Evolutionary conservation across 2,888 invertebrate genomes (phyloP).

Genomic region (Pollenia angustigena): DNA sequence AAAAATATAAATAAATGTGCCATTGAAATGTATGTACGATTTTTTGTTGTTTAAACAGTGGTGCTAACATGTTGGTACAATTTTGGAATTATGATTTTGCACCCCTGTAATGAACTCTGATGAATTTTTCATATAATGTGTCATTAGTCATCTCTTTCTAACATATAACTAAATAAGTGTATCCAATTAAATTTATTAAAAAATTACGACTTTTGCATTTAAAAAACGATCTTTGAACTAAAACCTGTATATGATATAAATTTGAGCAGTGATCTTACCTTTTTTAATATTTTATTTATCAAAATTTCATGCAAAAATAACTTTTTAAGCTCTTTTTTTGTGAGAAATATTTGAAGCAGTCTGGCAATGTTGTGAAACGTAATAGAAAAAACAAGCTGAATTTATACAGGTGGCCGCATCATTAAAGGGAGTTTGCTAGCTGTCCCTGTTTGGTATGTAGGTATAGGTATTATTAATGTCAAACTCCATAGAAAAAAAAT

Average conservation of each 20-base stretch:
- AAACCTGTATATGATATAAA: background rate
- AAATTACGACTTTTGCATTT: background rate
- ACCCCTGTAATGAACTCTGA: background rate
- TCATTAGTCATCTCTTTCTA: conserved; percentile 28
- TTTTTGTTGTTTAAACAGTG: too few species aligned
- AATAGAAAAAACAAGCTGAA: background rate
- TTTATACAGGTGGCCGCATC: too few species aligned
- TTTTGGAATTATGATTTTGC: too few species aligned
- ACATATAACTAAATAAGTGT: background rate
- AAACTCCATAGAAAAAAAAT: too few species aligned
- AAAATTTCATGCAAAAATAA: background rate
- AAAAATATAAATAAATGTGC: too few species aligned
- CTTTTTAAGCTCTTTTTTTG: background rate
- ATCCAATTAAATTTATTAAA: background rate
- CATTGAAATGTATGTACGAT: too few species aligned
- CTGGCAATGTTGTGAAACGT: conserved; percentile 32
- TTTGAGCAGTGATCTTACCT: background rate
- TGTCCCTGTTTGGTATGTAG: too few species aligned
- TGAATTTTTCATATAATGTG: background rate
- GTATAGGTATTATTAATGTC: too few species aligned
- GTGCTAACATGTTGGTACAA: too few species aligned
- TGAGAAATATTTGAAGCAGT: background rate
- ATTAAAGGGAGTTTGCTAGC: too few species aligned
- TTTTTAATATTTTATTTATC: background rate
- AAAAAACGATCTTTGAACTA: background rate